phyloP scores from a whole-genome alignment of 2,888 invertebrate genomes.

The Cephus rjabovi region DNA sequence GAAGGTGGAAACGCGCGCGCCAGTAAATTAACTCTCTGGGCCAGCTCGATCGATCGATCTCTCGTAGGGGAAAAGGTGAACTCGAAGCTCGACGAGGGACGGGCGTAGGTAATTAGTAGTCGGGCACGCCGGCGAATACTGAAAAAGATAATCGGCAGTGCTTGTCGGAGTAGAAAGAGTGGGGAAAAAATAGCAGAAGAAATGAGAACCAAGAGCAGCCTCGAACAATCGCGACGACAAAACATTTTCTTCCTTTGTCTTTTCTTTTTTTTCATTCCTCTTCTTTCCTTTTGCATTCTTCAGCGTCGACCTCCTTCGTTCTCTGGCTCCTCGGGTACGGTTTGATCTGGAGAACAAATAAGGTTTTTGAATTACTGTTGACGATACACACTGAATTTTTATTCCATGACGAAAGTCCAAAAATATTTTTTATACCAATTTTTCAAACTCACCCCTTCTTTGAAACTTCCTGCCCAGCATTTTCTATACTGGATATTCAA shows the following conservation, averaged over 20 bases:
- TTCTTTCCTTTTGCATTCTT: neutral
- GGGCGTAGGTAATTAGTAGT: neutral
- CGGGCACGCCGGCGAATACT: conserved; percentile 1
- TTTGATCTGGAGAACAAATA: neutral
- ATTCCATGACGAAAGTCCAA: no score
- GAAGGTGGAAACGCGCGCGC: neutral
- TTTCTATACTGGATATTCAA: neutral
- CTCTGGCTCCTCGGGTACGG: neutral
- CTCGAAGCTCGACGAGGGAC: neutral
- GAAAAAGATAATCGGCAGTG: neutral
- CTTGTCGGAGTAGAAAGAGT: neutral
- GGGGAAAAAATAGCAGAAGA: neutral
- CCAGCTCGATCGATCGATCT: conserved; percentile 1
- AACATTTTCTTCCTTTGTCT: neutral
- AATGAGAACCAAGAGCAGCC: neutral
- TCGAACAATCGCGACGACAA: neutral
- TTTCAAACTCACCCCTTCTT: no score
- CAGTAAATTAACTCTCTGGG: conserved; percentile 4
- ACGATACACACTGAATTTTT: neutral
- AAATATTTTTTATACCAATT: no score
- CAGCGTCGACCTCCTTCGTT: neutral
- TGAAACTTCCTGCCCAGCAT: no score
- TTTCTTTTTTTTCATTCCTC: neutral
- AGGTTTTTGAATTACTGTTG: neutral
- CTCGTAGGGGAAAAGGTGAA: neutral